Evolutionary conservation across 2,888 invertebrate species (phyloP), one percentile per base, ranked within the genome.

Genomic region (Cantharis flavilabris): DNA sequence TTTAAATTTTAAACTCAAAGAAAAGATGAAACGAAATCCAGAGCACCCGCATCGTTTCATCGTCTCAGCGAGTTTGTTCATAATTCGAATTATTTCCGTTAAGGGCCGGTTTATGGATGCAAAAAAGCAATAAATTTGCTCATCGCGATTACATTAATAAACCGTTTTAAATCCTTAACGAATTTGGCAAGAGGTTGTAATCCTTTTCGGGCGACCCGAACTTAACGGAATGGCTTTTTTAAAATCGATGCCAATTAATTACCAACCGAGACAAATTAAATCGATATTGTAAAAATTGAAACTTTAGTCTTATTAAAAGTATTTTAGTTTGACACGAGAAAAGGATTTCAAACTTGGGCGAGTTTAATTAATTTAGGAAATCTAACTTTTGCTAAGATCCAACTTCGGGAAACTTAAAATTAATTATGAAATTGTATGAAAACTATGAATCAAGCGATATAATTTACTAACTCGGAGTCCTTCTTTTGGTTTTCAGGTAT

Each of bases 401-500:
- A 33, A 49, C 49, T 49, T 49, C 2, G n/a, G 49, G n/a, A 49
- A 49, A 49, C 49, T 49, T 49, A 49, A 49, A 49, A 49, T 49
- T 49, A 49, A 49, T 49, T 49, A 49, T 49, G n/a, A 49, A 49
- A 49, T 7, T 49, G 7, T 7, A 49, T 7, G n/a, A n/a, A 49
- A 49, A 49, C 49, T 49, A 49, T 49, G 49, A 49, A 13, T n/a
- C 49, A 9, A n/a, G 13, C n/a, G 49, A 49, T 49, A 11, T 30
- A 4, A 49, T 49, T 49, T 79, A 92, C 96, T 94, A 91, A 98
- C 98, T 97, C 98, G 70, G 97, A 97, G 88, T 98, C 98, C 88
- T 97, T 97, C 88, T 96, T 97, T 90, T 97, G 97, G 88, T 98
- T 98, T 89, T 99, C 99, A 1, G 97, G 97, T 82, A 99, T 98